phyloP scores from a whole-genome alignment of 2,888 invertebrate genomes.

The Apodemia mormo region DNA sequence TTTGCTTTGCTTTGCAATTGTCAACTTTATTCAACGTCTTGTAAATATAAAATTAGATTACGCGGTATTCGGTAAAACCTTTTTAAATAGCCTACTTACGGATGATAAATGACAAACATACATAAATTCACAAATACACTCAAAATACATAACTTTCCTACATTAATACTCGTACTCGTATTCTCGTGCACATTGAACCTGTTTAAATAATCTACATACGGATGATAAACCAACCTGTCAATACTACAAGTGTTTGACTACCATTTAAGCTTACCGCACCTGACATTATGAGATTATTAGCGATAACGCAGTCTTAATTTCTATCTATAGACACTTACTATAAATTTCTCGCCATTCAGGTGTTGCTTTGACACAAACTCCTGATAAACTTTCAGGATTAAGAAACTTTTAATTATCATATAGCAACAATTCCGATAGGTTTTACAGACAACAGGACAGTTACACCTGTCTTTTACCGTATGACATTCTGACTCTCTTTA shows the following conservation, averaged over 20 bases:
- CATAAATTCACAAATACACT: too few species aligned
- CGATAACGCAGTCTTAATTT: constrained; percentile 37
- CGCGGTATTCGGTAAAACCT: too few species aligned
- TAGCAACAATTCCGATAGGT: constrained; percentile 13
- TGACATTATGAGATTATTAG: constrained; percentile 35
- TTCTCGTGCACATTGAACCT: constrained; percentile 5
- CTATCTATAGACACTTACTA: constrained; percentile 33
- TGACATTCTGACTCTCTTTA: background rate
- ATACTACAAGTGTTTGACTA: constrained; percentile 33
- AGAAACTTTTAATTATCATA: constrained; percentile 22
- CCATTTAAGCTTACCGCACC: constrained; percentile 35
- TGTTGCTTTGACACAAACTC: constrained; percentile 40
- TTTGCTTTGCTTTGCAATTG: too few species aligned
- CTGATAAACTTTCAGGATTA: constrained; percentile 32
- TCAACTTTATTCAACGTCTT: too few species aligned
- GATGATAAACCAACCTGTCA: constrained; percentile 8
- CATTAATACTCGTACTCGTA: background rate
- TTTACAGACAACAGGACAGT: constrained; percentile 2
- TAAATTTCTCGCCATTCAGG: constrained; percentile 39
- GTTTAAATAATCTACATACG: constrained; percentile 18
- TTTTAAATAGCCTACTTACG: too few species aligned
- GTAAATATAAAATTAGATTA: too few species aligned
- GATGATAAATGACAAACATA: too few species aligned
- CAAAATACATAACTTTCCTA: background rate
- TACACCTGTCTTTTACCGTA: constrained; percentile 5